Conservation (phyloP, 2,113 vertebrate genomes). For the Sinocyclocheilus rhinocerous region DNA sequence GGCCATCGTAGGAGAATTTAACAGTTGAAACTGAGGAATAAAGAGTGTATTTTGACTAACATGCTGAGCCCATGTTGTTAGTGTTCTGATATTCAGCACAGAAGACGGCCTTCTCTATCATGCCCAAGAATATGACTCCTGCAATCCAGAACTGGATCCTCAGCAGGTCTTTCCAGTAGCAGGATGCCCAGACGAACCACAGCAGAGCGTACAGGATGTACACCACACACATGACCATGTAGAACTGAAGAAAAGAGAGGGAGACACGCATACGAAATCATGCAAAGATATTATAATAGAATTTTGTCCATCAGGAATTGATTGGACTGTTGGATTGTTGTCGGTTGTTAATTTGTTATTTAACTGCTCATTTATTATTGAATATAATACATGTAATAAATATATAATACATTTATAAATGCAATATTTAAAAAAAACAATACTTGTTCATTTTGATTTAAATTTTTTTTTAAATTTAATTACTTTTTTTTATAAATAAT, state of each 20-base stretch:
- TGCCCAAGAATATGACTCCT: slow-evolving; percentile 87
- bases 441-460: too few relatives aligned
- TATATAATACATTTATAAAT: too few relatives aligned
- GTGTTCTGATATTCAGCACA: slow-evolving; percentile 88
- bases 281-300: not conserved
- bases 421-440: too few relatives aligned
- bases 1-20: too few relatives aligned
- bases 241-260: slow-evolving; percentile 64
- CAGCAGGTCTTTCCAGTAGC: slow-evolving; percentile 89
- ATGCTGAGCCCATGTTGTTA: slow-evolving; percentile 79
- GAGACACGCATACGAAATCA: too few relatives aligned
- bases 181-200: slow-evolving; percentile 87
- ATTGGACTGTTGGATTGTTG: too few relatives aligned
- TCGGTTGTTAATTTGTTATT: too few relatives aligned
- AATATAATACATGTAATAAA: too few relatives aligned
- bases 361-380: too few relatives aligned
- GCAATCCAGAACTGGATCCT: slow-evolving; percentile 92
- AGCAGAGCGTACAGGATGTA: slow-evolving; percentile 85
- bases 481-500: too few relatives aligned
- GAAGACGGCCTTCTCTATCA: slow-evolving; percentile 90
- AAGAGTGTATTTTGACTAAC: slow-evolving; percentile 69
- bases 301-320: too few relatives aligned
- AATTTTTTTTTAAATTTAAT: too few relatives aligned
- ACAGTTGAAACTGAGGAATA: not conserved
- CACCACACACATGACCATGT: slow-evolving; percentile 88